A percentile compares a stretch with the other conserved stretches of the same genome.
Conservation (phyloP, 2,797 vertebrate genomes). For the Crocidura indochinensis region DNA sequence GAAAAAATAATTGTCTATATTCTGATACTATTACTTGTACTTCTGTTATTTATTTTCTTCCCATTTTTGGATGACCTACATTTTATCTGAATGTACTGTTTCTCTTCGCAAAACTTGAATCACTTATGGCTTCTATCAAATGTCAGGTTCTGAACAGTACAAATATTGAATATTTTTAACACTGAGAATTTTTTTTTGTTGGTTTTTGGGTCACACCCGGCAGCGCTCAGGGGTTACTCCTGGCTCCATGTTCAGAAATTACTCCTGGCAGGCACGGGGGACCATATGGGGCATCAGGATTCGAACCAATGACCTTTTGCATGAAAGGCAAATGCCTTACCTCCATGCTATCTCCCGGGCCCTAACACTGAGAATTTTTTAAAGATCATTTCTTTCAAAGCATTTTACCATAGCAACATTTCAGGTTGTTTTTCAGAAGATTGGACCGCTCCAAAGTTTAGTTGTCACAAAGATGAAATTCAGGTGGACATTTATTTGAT, state of each 20-base stretch:
- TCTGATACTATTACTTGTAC: neutral
- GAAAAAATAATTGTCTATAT: constrained; percentile 9
- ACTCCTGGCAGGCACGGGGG: too few relatives aligned
- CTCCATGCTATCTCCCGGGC: too few relatives aligned
- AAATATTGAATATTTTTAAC: neutral
- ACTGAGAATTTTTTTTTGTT: neutral
- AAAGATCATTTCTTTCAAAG: neutral
- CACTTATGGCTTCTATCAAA: constrained; percentile 20
- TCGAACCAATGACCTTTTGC: too few relatives aligned
- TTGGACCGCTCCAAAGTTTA: constrained; percentile 27
- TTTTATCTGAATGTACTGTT: neutral
- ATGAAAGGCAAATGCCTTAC: too few relatives aligned
- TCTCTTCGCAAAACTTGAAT: constrained; percentile 39
- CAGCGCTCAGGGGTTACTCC: too few relatives aligned
- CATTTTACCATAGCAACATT: constrained; percentile 2
- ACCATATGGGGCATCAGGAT: too few relatives aligned
- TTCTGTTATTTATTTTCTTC: neutral
- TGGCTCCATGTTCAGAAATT: too few relatives aligned
- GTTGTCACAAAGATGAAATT: constrained; percentile 21
- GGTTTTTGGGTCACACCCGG: too few relatives aligned
- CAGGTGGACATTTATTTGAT: neutral
- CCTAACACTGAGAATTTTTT: neutral
- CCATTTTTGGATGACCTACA: neutral
- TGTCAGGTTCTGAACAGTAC: neutral
- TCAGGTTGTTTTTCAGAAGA: constrained; percentile 31